Percentiles rank a stretch among this genome's conserved stretches.
Conservation (phyloP, 2,113 vertebrate species). For the Sinocyclocheilus grahami region DNA sequence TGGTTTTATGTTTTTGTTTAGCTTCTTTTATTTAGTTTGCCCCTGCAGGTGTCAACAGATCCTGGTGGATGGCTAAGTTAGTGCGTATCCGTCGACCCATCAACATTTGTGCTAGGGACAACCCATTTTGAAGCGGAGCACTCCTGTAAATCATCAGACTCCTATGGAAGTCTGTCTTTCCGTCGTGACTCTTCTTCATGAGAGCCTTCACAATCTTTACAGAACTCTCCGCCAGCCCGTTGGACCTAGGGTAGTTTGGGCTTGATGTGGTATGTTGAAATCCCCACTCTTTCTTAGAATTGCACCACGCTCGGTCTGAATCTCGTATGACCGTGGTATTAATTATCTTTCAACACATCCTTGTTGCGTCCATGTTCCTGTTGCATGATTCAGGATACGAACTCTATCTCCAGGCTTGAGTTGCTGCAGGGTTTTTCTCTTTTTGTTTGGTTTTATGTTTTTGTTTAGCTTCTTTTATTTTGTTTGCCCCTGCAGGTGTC, state of each 20-base stretch:
- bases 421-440: slow-evolving; percentile 9
- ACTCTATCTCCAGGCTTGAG: slow-evolving; percentile 41
- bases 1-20: slow-evolving; percentile 23
- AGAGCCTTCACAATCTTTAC: too few species aligned
- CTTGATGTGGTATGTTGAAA: too few species aligned
- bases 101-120: slow-evolving; percentile 53
- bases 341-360: slow-evolving; percentile 23
- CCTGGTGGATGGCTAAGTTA: slow-evolving; percentile 37
- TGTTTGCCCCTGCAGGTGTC: slow-evolving; percentile 37
- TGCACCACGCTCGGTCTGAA: slow-evolving; percentile 28
- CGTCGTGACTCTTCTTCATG: not conserved
- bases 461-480: slow-evolving; percentile 24
- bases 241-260: too few species aligned
- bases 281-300: slow-evolving; percentile 38
- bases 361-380: slow-evolving; percentile 10
- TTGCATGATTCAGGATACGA: not conserved
- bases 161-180: slow-evolving; percentile 28
- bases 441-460: slow-evolving; percentile 41
- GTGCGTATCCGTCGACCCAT: slow-evolving; percentile 40
- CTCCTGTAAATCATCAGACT: slow-evolving; percentile 47
- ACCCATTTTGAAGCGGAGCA: slow-evolving; percentile 43
- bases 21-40: slow-evolving; percentile 25
- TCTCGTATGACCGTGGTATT: slow-evolving; percentile 16
- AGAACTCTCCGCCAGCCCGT: too few species aligned
- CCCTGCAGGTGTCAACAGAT: slow-evolving; percentile 42